phyloP scores from a whole-genome alignment of 2,888 invertebrate species.

The Oscheius onirici region DNA sequence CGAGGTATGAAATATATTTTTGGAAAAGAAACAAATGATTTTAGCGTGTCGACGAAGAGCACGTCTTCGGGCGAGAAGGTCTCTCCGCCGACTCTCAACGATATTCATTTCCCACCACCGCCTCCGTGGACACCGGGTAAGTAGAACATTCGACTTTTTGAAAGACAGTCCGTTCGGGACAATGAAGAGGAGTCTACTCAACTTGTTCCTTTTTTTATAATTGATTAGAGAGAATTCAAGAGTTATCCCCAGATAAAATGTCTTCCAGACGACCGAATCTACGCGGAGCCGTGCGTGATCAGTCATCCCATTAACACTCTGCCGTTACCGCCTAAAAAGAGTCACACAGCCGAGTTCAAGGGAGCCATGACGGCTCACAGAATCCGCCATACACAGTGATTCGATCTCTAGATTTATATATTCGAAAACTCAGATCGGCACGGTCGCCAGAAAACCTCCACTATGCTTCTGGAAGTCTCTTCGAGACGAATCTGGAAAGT shows the following conservation, averaged over 20 bases:
- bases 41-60: slow-evolving; percentile 49
- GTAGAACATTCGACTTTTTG: neutral
- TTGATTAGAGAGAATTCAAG: too few relatives aligned
- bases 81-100: slow-evolving; percentile 52
- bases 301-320: slow-evolving; percentile 7
- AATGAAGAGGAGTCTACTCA: too few relatives aligned
- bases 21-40: neutral
- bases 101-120: slow-evolving; percentile 67
- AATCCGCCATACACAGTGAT: neutral
- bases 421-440: slow-evolving; percentile 12
- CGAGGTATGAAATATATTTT: slow-evolving; percentile 10
- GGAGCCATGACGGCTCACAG: slow-evolving; percentile 19
- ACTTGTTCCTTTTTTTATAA: neutral
- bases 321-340: slow-evolving; percentile 2
- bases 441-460: slow-evolving; percentile 8
- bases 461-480: slow-evolving; percentile 28
- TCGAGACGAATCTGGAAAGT: neutral
- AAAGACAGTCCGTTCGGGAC: too few relatives aligned
- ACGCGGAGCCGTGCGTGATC: slow-evolving; percentile 39
- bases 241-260: too few relatives aligned
- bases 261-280: slow-evolving; percentile 34
- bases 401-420: neutral
- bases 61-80: slow-evolving; percentile 36
- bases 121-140: slow-evolving; percentile 37
- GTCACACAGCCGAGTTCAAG: neutral